Conservation (phyloP, 1,140 invertebrate species). For the Dolichoris vasculosae region DNA sequence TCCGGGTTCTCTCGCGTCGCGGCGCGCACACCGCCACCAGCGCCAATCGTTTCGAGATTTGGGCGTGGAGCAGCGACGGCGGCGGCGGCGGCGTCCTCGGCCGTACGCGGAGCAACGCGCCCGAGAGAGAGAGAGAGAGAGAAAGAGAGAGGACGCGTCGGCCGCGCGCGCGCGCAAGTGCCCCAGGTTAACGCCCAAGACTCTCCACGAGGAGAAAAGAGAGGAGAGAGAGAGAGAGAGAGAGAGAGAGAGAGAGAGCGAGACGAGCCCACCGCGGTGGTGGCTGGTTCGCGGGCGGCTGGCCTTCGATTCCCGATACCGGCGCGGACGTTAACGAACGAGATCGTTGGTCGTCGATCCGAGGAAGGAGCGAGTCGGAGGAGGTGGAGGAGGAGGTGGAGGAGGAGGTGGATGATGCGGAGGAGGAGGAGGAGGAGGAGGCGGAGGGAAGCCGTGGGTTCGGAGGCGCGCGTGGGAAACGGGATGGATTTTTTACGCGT, state of each 20-base stretch:
- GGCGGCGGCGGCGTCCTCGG: conserved; percentile 43
- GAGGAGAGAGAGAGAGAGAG: conserved; percentile 24
- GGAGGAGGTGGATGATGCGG: too few species aligned
- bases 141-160: conserved; percentile 41
- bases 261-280: background rate
- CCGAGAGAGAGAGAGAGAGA: conserved; percentile 28
- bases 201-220: conserved; percentile 4
- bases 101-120: conserved; percentile 40
- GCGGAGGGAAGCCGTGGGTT: background rate
- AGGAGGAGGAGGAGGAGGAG: too few species aligned
- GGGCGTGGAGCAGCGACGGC: conserved; percentile 26
- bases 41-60: conserved; percentile 36
- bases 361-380: too few species aligned
- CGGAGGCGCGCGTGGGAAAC: too few species aligned
- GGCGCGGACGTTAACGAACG: background rate
- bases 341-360: background rate
- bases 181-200: conserved; percentile 47
- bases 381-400: too few species aligned
- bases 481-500: background rate
- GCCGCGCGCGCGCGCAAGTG: conserved; percentile 47
- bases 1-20: background rate
- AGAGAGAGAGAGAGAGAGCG: conserved; percentile 9
- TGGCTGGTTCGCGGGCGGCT: too few species aligned
- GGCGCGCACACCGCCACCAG: background rate
- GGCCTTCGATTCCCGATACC: conserved; percentile 21